Evolutionary conservation across 2,113 vertebrate genomes (phyloP).

Genomic region (Charadrius vociferus): DNA sequence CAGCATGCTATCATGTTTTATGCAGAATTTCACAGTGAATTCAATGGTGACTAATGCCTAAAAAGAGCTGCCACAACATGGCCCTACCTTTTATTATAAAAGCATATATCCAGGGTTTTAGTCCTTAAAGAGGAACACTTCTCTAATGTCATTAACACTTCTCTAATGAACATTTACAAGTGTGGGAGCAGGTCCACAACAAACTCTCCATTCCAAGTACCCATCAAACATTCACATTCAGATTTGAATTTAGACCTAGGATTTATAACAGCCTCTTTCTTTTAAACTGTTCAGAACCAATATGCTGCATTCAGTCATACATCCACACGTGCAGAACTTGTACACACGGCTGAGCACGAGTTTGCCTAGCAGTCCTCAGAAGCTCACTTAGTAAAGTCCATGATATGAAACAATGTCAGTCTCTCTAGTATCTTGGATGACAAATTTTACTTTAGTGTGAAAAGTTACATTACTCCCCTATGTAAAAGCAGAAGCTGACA

Average conservation of each 20-base stretch:
- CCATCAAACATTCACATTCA: background rate
- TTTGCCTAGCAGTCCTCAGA: background rate
- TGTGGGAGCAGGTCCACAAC: background rate
- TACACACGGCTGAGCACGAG: background rate
- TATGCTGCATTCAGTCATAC: background rate
- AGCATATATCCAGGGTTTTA: background rate
- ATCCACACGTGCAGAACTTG: accelerated
- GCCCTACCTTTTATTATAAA: background rate
- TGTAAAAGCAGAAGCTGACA: background rate
- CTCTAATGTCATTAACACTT: background rate
- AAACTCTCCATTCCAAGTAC: background rate
- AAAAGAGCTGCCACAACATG: slow-evolving; percentile 46
- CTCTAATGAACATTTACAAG: background rate
- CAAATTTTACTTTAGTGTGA: background rate
- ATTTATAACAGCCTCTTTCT: background rate
- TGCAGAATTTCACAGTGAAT: slow-evolving; percentile 59
- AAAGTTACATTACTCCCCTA: background rate
- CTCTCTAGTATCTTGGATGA: background rate
- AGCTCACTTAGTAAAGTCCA: background rate
- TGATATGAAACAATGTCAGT: background rate
- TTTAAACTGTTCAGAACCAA: background rate
- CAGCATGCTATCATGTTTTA: slow-evolving; percentile 67
- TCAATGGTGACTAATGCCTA: slow-evolving; percentile 56
- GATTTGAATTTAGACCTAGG: background rate
- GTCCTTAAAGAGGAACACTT: background rate